These are phyloP conservation scores for Catalaphyllia jardinei DNA, from an alignment of 64 coral and sea anemone species.

Conservation along the genomic window DNA sequence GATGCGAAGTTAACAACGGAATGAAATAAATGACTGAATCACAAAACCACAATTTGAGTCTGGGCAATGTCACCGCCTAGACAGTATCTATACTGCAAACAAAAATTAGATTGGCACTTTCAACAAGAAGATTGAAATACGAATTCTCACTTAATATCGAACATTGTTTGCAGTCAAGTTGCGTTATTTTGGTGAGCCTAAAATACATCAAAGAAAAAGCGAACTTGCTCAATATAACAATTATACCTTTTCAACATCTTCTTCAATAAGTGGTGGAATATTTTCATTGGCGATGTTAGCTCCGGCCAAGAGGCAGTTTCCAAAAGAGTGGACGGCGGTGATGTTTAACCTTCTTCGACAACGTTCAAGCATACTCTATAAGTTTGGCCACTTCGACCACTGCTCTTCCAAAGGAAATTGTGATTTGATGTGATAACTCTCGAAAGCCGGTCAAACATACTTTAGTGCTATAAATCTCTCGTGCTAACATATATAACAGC, in stretches of 20 bases:
- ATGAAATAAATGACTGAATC: too few species aligned
- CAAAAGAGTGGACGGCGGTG: background rate
- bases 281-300: background rate
- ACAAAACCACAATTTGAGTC: too few species aligned
- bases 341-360: background rate
- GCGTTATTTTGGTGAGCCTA: background rate
- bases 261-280: too few species aligned
- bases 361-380: background rate
- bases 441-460: background rate
- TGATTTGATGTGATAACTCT: background rate
- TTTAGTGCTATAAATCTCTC: background rate
- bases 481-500: background rate
- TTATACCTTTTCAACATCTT: background rate
- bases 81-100: background rate
- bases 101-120: background rate
- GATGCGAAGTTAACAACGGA: background rate
- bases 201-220: background rate
- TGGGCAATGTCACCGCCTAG: background rate
- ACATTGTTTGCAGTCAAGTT: too few species aligned
- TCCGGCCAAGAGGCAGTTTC: background rate
- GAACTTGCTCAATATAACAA: background rate
- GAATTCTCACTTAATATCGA: background rate
- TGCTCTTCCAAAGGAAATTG: background rate
- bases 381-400: background rate
- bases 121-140: background rate